phyloP scores from a whole-genome alignment of 2,797 vertebrate genomes.

The Enteromius anoplus region DNA sequence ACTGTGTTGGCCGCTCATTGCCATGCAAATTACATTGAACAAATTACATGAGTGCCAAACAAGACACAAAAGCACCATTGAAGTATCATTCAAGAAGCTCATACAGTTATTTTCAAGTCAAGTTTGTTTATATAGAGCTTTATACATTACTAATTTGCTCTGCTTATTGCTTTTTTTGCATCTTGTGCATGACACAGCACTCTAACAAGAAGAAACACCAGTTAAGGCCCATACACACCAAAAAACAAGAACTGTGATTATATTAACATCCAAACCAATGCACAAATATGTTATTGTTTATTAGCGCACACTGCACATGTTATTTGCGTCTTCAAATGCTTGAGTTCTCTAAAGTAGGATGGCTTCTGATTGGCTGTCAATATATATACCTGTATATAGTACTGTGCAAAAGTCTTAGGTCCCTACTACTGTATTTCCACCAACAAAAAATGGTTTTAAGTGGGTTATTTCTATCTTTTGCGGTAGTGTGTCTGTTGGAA shows the following conservation, averaged over 20 bases:
- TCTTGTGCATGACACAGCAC: neutral
- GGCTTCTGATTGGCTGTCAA: neutral
- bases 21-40: constrained; percentile 9
- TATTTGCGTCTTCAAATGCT: neutral
- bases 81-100: neutral
- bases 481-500: too few species aligned
- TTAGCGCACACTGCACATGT: neutral
- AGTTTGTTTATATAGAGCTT: neutral
- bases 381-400: too few species aligned
- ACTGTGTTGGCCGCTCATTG: neutral
- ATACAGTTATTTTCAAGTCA: neutral
- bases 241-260: neutral
- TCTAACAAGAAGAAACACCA: neutral
- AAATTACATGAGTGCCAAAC: neutral
- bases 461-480: too few species aligned
- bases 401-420: too few species aligned
- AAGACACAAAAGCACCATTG: constrained; percentile 7
- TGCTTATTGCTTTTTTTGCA: neutral
- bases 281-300: neutral
- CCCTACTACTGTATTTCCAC: too few species aligned
- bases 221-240: neutral
- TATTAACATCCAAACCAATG: neutral
- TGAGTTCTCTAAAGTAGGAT: neutral
- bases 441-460: too few species aligned
- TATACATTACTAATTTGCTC: neutral